A percentile compares a stretch with the other conserved stretches of the same genome.
Conservation (phyloP, 2,888 invertebrate species). For the Kryphioiulus occultus region DNA sequence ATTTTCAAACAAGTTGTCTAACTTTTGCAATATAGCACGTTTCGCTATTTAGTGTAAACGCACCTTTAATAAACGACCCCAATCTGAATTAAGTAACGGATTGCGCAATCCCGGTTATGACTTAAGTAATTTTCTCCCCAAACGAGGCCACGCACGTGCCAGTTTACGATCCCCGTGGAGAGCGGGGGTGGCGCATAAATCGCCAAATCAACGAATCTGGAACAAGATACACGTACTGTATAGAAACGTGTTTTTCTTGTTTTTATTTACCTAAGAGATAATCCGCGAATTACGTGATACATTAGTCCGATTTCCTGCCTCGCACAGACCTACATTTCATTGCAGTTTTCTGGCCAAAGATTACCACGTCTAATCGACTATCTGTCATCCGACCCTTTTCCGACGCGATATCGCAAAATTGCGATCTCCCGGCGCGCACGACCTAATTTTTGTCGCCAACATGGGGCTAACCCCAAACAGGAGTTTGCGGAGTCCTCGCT, state of each 20-base stretch:
- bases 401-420: neutral
- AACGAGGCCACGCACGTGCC: constrained; percentile 2
- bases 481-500: too few relatives aligned
- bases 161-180: neutral
- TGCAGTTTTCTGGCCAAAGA: neutral
- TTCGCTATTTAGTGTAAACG: too few relatives aligned
- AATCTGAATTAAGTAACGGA: too few relatives aligned
- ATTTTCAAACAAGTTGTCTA: too few relatives aligned
- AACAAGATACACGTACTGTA: too few relatives aligned
- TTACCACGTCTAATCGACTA: neutral
- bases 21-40: too few relatives aligned
- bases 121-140: too few relatives aligned
- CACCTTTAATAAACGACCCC: too few relatives aligned
- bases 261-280: neutral
- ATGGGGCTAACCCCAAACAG: too few relatives aligned
- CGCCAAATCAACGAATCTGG: neutral
- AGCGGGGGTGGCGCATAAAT: neutral
- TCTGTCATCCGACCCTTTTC: neutral
- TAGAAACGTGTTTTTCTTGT: neutral
- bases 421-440: neutral
- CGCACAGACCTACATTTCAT: neutral
- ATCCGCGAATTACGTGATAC: neutral
- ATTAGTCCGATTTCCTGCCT: neutral
- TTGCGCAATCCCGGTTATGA: too few relatives aligned
- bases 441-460: neutral